Conservation (phyloP, 1,140 invertebrate genomes). For the Euborellia annulipes region DNA sequence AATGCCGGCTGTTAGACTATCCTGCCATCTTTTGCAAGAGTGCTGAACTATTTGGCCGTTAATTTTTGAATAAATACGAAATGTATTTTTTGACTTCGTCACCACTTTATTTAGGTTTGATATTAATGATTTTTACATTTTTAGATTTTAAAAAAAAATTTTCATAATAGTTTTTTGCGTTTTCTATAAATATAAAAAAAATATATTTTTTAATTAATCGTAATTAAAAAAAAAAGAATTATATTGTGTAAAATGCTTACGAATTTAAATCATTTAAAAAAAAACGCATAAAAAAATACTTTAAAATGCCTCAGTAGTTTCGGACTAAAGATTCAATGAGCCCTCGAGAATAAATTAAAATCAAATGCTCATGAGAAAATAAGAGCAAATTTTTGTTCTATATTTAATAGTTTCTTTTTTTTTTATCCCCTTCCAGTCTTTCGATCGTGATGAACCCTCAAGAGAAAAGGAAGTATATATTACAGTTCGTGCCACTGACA, state of each 20-base stretch:
- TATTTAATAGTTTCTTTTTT: neutral
- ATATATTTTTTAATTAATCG: neutral
- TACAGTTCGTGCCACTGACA: conserved; percentile 67
- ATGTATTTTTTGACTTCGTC: too few relatives aligned
- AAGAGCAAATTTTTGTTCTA: conserved; percentile 1
- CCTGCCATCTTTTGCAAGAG: too few relatives aligned
- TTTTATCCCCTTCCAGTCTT: conserved; percentile 29
- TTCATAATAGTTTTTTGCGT: neutral
- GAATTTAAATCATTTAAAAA: neutral
- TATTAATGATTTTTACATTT: conserved; percentile 3
- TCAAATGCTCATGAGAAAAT: neutral
- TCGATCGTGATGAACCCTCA: conserved; percentile 72
- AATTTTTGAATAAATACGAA: too few relatives aligned
- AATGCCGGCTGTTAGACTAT: too few relatives aligned
- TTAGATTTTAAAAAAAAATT: neutral
- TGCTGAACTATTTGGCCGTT: too few relatives aligned
- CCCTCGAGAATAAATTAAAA: too few relatives aligned
- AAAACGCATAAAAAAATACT: neutral
- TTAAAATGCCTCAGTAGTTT: neutral
- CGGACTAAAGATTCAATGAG: neutral
- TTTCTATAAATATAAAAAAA: neutral
- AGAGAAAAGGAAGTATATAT: conserved; percentile 67
- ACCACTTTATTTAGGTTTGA: too few relatives aligned
- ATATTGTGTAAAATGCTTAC: neutral
- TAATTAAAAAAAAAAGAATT: too few relatives aligned